Evolutionary conservation across 1,140 invertebrate genomes (phyloP).

Genomic region (Caenorhabditis tropicalis): DNA sequence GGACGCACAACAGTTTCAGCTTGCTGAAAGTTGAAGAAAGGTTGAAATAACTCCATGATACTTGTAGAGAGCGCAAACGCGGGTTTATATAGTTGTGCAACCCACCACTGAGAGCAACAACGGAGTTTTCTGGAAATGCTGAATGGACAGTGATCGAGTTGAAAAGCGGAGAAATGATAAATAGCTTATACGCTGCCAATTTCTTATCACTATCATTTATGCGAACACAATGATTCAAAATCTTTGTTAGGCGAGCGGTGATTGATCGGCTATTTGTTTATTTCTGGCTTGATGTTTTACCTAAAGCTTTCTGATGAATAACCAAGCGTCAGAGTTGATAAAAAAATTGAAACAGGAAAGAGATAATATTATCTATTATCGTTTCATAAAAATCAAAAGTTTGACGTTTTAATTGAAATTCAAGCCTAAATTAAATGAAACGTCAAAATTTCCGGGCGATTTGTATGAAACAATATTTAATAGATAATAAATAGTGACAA

Average conservation of each 20-base stretch:
- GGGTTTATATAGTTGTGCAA: not conserved
- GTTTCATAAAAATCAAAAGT: too few species aligned
- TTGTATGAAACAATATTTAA: too few species aligned
- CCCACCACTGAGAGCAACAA: not conserved
- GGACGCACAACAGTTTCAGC: not conserved
- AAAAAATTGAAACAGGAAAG: not conserved
- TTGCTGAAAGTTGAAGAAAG: not conserved
- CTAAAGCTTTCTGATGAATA: conserved; percentile 5
- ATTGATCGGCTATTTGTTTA: conserved; percentile 4
- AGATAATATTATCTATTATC: too few species aligned
- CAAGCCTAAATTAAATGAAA: too few species aligned
- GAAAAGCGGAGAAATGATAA: conserved; percentile 19
- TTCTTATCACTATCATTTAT: conserved; percentile 44
- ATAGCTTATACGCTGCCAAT: conserved; percentile 31
- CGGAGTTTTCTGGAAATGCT: conserved; percentile 36
- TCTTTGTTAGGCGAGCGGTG: not conserved
- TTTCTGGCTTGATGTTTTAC: not conserved
- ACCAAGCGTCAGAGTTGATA: not conserved
- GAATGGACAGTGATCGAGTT: conserved; percentile 1
- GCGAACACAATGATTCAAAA: conserved; percentile 43
- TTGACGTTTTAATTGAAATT: too few species aligned
- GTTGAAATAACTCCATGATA: not conserved
- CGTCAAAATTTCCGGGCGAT: too few species aligned
- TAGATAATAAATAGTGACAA: conserved; percentile 7
- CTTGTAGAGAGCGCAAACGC: not conserved